Evolutionary conservation across 2,113 vertebrate species (phyloP).

Genomic region (Sinocyclocheilus anshuiensis): DNA sequence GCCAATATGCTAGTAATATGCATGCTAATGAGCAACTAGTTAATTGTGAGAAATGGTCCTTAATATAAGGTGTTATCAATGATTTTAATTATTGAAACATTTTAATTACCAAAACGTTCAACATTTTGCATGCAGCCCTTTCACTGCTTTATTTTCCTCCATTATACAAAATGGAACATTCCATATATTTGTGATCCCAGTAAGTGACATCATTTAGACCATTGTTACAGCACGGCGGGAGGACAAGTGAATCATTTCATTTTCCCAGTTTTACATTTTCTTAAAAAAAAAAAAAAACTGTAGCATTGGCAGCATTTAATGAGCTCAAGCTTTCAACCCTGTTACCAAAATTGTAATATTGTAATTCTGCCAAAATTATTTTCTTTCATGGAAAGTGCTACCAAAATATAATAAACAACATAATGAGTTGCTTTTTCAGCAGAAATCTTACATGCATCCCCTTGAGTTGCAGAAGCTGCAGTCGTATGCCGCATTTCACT

Average conservation of each 20-base stretch:
- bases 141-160: not conserved
- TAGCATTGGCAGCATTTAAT: not conserved
- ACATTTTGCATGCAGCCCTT: not conserved
- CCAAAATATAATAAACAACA: not conserved
- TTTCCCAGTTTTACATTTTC: not conserved
- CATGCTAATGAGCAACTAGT: too few species aligned
- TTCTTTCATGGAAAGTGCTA: not conserved
- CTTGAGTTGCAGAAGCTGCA: conserved; percentile 71
- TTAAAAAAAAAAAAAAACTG: too few species aligned
- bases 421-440: not conserved
- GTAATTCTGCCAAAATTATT: too few species aligned
- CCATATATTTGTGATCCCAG: not conserved
- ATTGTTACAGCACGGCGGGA: not conserved
- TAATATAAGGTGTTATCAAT: too few species aligned
- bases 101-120: not conserved
- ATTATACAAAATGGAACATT: not conserved
- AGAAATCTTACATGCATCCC: conserved; percentile 3
- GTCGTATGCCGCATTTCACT: conserved; percentile 73
- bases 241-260: not conserved
- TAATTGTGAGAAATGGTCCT: too few species aligned
- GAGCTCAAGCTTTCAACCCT: not conserved
- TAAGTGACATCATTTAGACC: not conserved
- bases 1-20: too few species aligned
- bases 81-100: not conserved
- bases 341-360: too few species aligned